Percentiles rank a stretch among this genome's conserved stretches.
These are phyloP conservation scores for Perca schrenkii DNA, from an alignment of 2,113 vertebrate species.

Conservation along the genomic window DNA sequence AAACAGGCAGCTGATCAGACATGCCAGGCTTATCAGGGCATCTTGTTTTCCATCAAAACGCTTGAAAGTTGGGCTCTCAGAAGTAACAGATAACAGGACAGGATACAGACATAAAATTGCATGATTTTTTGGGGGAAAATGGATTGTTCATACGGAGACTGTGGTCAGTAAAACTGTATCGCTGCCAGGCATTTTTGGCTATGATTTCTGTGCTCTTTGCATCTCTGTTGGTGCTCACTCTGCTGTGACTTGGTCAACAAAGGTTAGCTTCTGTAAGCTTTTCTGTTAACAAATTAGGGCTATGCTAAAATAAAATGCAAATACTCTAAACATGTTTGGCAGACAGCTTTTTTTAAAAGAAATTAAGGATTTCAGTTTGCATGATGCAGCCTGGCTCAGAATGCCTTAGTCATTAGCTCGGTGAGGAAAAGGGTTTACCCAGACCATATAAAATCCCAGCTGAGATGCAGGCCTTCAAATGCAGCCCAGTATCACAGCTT, in stretches of 20 bases:
- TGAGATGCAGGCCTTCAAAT: constrained; percentile 60
- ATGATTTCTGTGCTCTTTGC: constrained; percentile 32
- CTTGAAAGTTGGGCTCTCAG: constrained; percentile 9
- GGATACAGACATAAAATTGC: neutral
- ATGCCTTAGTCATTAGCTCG: constrained; percentile 67
- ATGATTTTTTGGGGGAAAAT: neutral
- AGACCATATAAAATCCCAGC: constrained; percentile 71
- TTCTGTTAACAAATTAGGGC: constrained; percentile 74
- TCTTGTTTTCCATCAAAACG: constrained; percentile 26
- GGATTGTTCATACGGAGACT: neutral
- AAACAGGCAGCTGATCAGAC: constrained; percentile 32
- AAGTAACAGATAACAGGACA: neutral
- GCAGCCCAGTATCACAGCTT: constrained; percentile 68
- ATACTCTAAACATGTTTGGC: constrained; percentile 64
- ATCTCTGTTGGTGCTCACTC: constrained; percentile 37
- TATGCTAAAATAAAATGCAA: constrained; percentile 57
- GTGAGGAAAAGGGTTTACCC: constrained; percentile 74
- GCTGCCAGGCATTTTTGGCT: constrained; percentile 8
- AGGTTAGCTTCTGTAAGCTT: constrained; percentile 58
- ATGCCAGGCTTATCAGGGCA: constrained; percentile 6
- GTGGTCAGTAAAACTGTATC: constrained; percentile 9
- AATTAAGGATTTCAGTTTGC: constrained; percentile 68
- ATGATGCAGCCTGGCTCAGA: constrained; percentile 68
- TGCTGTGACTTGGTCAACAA: constrained; percentile 63
- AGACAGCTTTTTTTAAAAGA: constrained; percentile 18